Conservation (phyloP, 2,888 invertebrate genomes). For the Harpagoxenus sublaevis region DNA sequence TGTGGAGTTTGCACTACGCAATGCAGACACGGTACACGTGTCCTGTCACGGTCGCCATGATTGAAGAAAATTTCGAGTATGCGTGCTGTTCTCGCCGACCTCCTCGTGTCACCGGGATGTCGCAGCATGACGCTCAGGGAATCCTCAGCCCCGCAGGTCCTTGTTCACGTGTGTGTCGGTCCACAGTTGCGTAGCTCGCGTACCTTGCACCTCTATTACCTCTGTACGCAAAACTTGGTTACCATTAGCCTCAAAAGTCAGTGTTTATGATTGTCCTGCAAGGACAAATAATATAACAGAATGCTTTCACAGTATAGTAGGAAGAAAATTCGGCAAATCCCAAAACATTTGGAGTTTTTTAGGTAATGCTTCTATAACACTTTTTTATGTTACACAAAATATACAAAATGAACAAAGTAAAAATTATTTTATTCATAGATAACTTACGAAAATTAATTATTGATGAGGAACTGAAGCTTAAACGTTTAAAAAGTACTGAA, state of each 20-base stretch:
- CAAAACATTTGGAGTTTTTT: not conserved
- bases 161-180: too few relatives aligned
- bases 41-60: too few relatives aligned
- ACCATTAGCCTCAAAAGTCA: slow-evolving; percentile 2
- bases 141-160: too few relatives aligned
- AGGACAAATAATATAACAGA: not conserved
- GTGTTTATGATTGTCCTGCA: not conserved
- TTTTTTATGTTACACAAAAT: not conserved
- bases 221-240: slow-evolving; percentile 28
- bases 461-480: slow-evolving; percentile 7
- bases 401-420: not conserved
- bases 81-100: too few relatives aligned
- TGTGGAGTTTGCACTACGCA: too few relatives aligned
- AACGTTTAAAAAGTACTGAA: not conserved
- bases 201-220: too few relatives aligned
- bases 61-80: too few relatives aligned
- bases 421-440: not conserved
- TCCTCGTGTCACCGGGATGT: too few relatives aligned
- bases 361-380: not conserved
- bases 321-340: not conserved
- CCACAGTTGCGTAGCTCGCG: too few relatives aligned
- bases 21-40: too few relatives aligned
- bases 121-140: too few relatives aligned
- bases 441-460: not conserved
- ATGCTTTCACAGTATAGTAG: not conserved